Evolutionary conservation across 2,113 vertebrate genomes (phyloP), one percentile per base, ranked within the genome.

Genomic region (Odontesthes bonariensis): DNA sequence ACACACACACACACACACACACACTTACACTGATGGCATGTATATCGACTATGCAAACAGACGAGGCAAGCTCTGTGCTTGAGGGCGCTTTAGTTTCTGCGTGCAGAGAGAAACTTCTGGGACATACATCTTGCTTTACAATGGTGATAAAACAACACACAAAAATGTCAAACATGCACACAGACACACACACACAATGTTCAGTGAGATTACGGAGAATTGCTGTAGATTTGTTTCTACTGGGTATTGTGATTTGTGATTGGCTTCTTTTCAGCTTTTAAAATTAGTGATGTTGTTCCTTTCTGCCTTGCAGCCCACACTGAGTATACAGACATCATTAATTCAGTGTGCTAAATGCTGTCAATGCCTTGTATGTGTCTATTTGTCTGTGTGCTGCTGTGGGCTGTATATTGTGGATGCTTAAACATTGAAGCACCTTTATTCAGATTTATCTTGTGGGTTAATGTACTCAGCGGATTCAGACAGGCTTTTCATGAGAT

Each of bases 281-380:
- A 70, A 90, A 86, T 89, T 86, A 87, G 23, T 70, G 54, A 84
- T 89, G 74, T 55, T 10, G 16, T 77, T 71, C 63, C 54, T 75
- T 56, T 58, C 55, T 69, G 62, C 78, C 84, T 75, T 20, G n/a
- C 23, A 69, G 82, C 62, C 75, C 56, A 49, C 23, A 62, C 73
- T 54, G 35, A 69, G 73, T 57, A 78, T 31, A 70, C 56, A 71
- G 62, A 71, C 56, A 54, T 85, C 81, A 84, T 91, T 83, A 80
- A 88, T 85, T 87, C 82, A 62, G 70, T 23, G 58, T 73, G 74
- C 76, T 88, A 81, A 82, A 86, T 64, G 56, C 86, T 80, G 82
- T 88, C 81, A 77, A 71, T 40, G 38, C 35, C 65, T 77, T 49
- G 56, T 16, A 9, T 52, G 33, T 56, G 73, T 52, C 17, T 58